Base-by-base conservation (phyloP, 2,888 invertebrate genomes). In the Spilarctia lutea region DNA sequence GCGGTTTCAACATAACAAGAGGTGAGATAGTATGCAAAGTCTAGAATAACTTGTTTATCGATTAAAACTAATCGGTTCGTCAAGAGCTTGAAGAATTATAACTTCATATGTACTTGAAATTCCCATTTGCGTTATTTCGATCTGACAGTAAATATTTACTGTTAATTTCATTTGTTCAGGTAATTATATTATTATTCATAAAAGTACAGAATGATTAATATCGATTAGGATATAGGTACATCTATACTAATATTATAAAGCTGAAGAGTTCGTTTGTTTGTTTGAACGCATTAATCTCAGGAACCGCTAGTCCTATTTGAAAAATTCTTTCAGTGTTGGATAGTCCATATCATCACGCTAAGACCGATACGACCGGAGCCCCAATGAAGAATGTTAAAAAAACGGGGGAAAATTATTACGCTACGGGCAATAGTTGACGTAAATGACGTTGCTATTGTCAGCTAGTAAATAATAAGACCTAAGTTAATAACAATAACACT, bases 1-100 rank as follows among this genome's bases (percentile, higher is more conserved):
- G 45, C 72, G 68, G 73, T 73, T 76, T 75, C 75, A 73, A 78
- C 42, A 72, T 75, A 48, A 42, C 35, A 77, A 82, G 77, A 71
- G 80, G 76, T 76, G 80, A 70, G 75, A 75, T 72, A 63, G 42
- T 69, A 20, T 65, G 52, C 2, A 2, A 52, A 70, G 73, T 73
- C 56, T 60, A 65, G 45, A 72, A 33, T 75, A 69, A 76, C 13
- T 76, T 56, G 72, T 30, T 33, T 71, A 65, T 65, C 56, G 68
- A 72, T 72, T 68, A 69, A 35, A 68, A 65, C n/a, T 45, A 73
- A 73, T 69, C 48, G 20, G 52, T 73, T 75, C 20, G 67, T 66
- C 33, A 65, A 67, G 20, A n/a, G n/a, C 63, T 77, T 27, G 74
- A n/a, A 8, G n/a, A 24, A 52, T 13, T 10, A 56, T 11, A 20